Evolutionary conservation across 1,140 invertebrate genomes (phyloP), one percentile per base, ranked within the genome.

Genomic region (Drosophila santomea): DNA sequence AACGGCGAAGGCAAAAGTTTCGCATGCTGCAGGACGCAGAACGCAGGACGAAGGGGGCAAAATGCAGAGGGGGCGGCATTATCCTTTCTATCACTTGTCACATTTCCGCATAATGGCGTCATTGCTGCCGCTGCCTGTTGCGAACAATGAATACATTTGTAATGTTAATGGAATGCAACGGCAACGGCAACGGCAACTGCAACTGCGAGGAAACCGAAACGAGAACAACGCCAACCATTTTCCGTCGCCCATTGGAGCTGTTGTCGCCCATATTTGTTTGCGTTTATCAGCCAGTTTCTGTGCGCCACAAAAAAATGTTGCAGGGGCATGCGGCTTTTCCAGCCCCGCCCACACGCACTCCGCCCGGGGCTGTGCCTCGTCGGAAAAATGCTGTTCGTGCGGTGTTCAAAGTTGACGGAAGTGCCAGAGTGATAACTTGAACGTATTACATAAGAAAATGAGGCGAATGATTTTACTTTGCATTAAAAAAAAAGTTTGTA

Each of bases 131-230:
- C 44, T 74, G 72, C 43, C 59, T 61, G 55, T 57, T 75, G 78
- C 64, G 59, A 88, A 86, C 83, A 86, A 86, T 86, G 83, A 86
- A 86, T 86, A 88, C 83, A 86, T 88, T 86, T 86, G 83, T 86
- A 88, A 86, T 84, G 80, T 88, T 86, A 86, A 86, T 86, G 83
- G 83, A 82, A 88, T 86, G 83, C 83, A 79, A 51, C 75, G 71
- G 62, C 66, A 79, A 20, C 20, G 20, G n/a, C n/a, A n/a, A 17
- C 17, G 17, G 83, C 83, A 76, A 51, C 75, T 66, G 62, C 66
- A 79, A 41, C 59, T 56, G 66, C 51, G 68, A 23, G 67, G 67
- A 57, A 69, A 39, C 36, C 64, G 52, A 59, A 62, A 62, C 57
- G 66, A 32, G 54, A 77, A 68, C 68, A 81, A 57, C 69, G 57